Evolutionary conservation across 2,888 invertebrate species (phyloP), one percentile per base, ranked within the genome.

Genomic region (Drosophila buzzatii): DNA sequence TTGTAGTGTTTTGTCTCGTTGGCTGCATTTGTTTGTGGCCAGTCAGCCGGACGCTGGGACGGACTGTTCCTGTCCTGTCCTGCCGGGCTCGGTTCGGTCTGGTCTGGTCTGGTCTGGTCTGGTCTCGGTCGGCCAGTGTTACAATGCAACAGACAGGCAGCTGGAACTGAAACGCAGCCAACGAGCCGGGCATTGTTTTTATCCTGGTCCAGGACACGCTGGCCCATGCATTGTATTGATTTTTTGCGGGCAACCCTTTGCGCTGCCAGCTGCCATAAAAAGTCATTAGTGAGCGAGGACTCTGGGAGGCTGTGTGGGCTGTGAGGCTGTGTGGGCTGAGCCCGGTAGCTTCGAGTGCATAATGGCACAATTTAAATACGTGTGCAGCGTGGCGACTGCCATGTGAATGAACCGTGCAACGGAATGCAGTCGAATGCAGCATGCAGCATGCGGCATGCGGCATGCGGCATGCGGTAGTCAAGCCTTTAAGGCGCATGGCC

Each of bases 341-440:
- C 20, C 9, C 6, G 27, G 16, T 35, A 5, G 67, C 57, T 57
- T 77, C 64, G 79, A 81, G 89, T 83, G 82, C 76, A 90, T 83
- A 90, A 88, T 88, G 88, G 90, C 88, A 90, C 86, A 90, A 90
- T 90, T 87, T 87, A 84, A 89, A 87, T 89, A 77, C 88, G 87
- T 83, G 70, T 70, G 77, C 57, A 23, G 31, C 69, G 66, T 68
- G 60, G 72, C 68, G 76, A 66, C 67, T 67, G 82, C 53, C 73
- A 81, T 87, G 84, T 89, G 84, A 85, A 85, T 85, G 89, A 85
- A 87, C 84, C 84, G 73, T 75, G 75, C 60, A 66, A 52, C 59
- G 63, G 65, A 60, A 60, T 74, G 68, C 47, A 20, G 59, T 56
- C 57, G 65, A 60, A 60, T 74, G 68, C 47, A 20, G 59, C 37